A percentile compares a stretch with the other conserved stretches of the same genome.
These are phyloP conservation scores for Orussus abietinus DNA, from an alignment of 1,140 invertebrate genomes.

Conservation along the genomic window DNA sequence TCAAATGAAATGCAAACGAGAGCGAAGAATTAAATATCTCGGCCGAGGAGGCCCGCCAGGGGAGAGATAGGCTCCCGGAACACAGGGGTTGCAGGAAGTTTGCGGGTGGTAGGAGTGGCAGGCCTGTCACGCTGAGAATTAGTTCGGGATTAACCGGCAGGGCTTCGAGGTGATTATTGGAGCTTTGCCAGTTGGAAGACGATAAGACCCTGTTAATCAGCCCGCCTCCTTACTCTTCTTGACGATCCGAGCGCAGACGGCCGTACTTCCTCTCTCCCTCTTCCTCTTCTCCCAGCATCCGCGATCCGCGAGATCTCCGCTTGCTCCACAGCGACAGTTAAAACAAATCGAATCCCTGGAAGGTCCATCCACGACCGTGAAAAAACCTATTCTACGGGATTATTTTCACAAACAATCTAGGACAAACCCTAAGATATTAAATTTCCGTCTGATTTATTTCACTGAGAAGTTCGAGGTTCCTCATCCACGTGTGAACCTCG, in stretches of 20 bases:
- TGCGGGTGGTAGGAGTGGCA: conserved; percentile 22
- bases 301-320: too few relatives aligned
- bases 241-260: conserved; percentile 15
- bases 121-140: conserved; percentile 41
- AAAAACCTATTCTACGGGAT: too few relatives aligned
- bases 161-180: conserved; percentile 46
- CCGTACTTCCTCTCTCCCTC: conserved; percentile 6
- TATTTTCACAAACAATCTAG: too few relatives aligned
- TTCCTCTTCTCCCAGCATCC: conserved; percentile 2
- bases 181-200: conserved; percentile 43
- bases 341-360: too few relatives aligned
- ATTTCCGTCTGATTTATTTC: too few relatives aligned
- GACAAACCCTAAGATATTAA: too few relatives aligned
- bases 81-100: conserved; percentile 10
- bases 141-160: conserved; percentile 41
- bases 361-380: too few relatives aligned
- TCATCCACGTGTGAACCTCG: too few relatives aligned
- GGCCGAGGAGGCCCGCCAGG: conserved; percentile 12
- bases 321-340: too few relatives aligned
- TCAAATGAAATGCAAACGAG: conserved; percentile 37
- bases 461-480: too few relatives aligned
- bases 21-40: conserved; percentile 32
- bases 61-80: conserved; percentile 6
- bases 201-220: conserved; percentile 45
- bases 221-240: conserved; percentile 23